Evolutionary conservation across 2,888 invertebrate species (phyloP).

Genomic region (Cancer borealis): DNA sequence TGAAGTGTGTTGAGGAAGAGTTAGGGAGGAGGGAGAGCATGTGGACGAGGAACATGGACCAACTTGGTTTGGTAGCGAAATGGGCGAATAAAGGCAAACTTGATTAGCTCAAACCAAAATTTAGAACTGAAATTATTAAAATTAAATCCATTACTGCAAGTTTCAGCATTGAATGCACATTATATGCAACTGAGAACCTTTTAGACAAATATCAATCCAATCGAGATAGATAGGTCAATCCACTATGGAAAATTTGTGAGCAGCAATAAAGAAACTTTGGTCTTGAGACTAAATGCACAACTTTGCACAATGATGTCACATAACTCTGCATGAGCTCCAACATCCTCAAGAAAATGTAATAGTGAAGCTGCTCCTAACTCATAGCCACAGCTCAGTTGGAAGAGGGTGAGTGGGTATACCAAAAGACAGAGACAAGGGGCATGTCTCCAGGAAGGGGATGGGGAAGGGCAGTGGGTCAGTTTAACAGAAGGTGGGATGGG

Average conservation of each 20-base stretch:
- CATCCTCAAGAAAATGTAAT: neutral
- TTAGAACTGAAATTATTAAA: neutral
- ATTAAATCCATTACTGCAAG: neutral
- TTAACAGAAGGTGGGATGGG: neutral
- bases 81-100: neutral
- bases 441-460: neutral
- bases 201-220: neutral
- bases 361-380: neutral
- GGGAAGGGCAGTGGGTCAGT: neutral
- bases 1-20: slow-evolving; percentile 28
- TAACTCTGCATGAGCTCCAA: neutral
- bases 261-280: neutral
- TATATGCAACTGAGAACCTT: neutral
- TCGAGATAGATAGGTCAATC: neutral
- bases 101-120: neutral
- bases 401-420: slow-evolving; percentile 38
- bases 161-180: neutral
- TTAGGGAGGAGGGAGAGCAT: slow-evolving; percentile 15
- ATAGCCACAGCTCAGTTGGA: slow-evolving; percentile 13
- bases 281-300: neutral
- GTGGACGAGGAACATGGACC: slow-evolving; percentile 1
- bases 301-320: slow-evolving; percentile 6
- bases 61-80: neutral
- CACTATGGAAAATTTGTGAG: neutral
- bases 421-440: neutral